Evolutionary conservation across 2,888 invertebrate genomes (phyloP), one percentile per base, ranked within the genome.

Genomic region (Biston betularia): DNA sequence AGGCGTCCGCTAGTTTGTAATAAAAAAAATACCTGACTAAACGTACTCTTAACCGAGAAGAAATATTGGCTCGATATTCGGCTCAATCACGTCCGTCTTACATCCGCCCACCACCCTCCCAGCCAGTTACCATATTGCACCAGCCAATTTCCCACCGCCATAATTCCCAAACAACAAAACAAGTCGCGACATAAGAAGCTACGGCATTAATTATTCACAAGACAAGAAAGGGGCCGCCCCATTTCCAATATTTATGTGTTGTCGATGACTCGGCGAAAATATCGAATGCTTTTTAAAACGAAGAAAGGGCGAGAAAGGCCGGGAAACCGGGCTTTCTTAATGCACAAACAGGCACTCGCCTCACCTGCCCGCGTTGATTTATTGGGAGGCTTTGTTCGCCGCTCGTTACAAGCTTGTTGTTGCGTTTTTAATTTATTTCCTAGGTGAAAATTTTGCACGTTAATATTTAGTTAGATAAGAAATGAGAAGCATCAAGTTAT

Each of bases 231-330:
- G 90, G 90, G 89, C 88, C 87, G 89, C 90, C 89, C 92, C 90
- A 92, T 91, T 93, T 91, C 90, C 93, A 91, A 93, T 94, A 94
- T 94, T 94, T 94, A 94, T 94, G 94, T 93, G 92, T 93, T 93
- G 92, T 87, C 93, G 91, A 93, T 94, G 94, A 94, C 94, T 91
- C 80, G 82, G 91, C 93, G 86, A 89, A 93, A 93, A 92, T 91
- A 90, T 89, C 88, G 92, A 91, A 92, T 90, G 92, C 93, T 94
- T 94, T 94, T 94, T 94, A 93, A 91, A 91, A 89, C 87, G 90
- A 90, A 93, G 93, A 92, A 93, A 93, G 89, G 91, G 86, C 90
- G 86, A 91, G 90, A 91, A 92, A 92, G 89, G 90, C 92, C 85
- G 86, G 89, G 86, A 89, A 89, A 89, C 87, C 87, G 85, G 89